phyloP scores from a whole-genome alignment of 2,888 invertebrate species.

The Abrostola triplasia region DNA sequence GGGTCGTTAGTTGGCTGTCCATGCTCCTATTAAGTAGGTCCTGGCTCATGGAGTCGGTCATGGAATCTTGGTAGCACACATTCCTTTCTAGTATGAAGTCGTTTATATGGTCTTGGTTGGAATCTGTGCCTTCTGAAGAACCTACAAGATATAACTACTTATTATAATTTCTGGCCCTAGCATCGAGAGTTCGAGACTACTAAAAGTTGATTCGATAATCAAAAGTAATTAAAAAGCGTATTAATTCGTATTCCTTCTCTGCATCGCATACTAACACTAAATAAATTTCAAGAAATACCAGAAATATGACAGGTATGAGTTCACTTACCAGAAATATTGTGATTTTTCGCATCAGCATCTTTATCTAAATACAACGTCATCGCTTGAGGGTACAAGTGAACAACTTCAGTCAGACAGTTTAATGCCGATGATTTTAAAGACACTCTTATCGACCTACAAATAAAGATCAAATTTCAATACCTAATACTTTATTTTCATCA shows the following conservation, averaged over 20 bases:
- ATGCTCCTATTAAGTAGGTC: slow-evolving; percentile 78
- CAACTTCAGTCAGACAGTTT: slow-evolving; percentile 92
- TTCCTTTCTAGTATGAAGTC: slow-evolving; percentile 85
- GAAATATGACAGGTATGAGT: too few relatives aligned
- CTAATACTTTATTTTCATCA: background rate
- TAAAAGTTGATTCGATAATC: too few relatives aligned
- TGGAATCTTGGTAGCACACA: slow-evolving; percentile 85
- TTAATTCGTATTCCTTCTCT: too few relatives aligned
- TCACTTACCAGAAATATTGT: slow-evolving; percentile 79
- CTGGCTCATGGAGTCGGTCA: slow-evolving; percentile 82
- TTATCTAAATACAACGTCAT: slow-evolving; percentile 91
- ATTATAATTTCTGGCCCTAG: background rate
- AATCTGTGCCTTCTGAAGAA: slow-evolving; percentile 80
- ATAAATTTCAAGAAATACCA: too few relatives aligned
- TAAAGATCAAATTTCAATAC: slow-evolving; percentile 9
- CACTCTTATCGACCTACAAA: slow-evolving; percentile 90
- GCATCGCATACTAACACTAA: too few relatives aligned
- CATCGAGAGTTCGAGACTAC: too few relatives aligned
- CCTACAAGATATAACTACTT: slow-evolving; percentile 61
- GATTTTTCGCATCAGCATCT: slow-evolving; percentile 81
- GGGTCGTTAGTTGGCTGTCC: slow-evolving; percentile 73
- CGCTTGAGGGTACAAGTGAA: slow-evolving; percentile 92
- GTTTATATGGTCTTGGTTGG: slow-evolving; percentile 80
- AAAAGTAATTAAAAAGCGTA: too few relatives aligned
- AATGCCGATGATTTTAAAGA: slow-evolving; percentile 97